Conservation (phyloP, 2,888 invertebrate genomes). For the Listrodromus nycthemerus region DNA sequence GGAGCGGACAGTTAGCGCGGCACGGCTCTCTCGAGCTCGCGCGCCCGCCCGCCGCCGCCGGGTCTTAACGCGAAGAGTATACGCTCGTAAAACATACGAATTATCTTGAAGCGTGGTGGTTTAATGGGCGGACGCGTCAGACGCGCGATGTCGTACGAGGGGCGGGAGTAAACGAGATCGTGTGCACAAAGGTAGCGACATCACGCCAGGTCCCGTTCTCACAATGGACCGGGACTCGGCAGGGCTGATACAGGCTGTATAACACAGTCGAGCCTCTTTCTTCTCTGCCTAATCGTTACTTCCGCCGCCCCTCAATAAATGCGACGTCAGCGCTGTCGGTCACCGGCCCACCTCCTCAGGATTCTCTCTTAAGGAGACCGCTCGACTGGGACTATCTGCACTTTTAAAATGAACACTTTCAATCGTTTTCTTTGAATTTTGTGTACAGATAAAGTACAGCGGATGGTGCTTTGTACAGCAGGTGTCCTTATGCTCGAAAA, state of each 20-base stretch:
- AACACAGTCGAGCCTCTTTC: slow-evolving; percentile 82
- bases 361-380: slow-evolving; percentile 42
- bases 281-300: slow-evolving; percentile 83
- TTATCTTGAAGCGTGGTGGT: slow-evolving; percentile 81
- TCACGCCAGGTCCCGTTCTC: slow-evolving; percentile 78
- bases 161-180: slow-evolving; percentile 32
- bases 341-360: slow-evolving; percentile 39
- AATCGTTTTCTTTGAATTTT: no score
- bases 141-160: slow-evolving; percentile 86
- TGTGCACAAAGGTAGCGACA: slow-evolving; percentile 87
- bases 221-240: slow-evolving; percentile 74
- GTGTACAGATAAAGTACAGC: no score
- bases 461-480: no score
- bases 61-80: slow-evolving; percentile 63
- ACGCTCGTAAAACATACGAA: slow-evolving; percentile 80
- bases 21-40: not conserved
- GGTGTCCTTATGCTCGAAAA: no score
- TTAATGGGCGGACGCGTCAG: slow-evolving; percentile 81
- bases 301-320: slow-evolving; percentile 77
- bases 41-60: slow-evolving; percentile 45
- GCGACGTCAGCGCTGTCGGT: slow-evolving; percentile 27
- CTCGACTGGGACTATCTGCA: not conserved
- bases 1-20: slow-evolving; percentile 25
- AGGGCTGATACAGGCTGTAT: slow-evolving; percentile 70
- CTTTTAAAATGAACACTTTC: not conserved